Conservation (phyloP, 2,888 invertebrate genomes). For the Julus scandinavius region DNA sequence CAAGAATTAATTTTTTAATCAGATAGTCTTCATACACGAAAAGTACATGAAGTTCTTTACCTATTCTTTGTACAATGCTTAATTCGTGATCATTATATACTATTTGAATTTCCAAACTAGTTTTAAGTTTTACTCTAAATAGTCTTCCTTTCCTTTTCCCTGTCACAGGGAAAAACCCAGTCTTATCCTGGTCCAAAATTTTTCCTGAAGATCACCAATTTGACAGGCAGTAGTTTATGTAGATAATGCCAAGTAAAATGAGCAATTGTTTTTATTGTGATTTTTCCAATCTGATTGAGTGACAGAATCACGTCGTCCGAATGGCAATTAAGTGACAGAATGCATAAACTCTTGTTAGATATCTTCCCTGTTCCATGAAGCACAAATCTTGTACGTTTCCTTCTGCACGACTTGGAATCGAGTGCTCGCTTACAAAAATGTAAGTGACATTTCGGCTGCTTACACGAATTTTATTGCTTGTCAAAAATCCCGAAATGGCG, state of each 20-base stretch:
- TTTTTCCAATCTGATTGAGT: constrained; percentile 15
- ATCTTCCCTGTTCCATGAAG: background rate
- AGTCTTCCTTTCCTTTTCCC: too few relatives aligned
- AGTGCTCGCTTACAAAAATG: background rate
- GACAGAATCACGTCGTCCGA: background rate
- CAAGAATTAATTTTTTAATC: too few relatives aligned
- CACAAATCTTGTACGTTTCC: background rate
- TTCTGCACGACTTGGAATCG: background rate
- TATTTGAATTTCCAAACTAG: too few relatives aligned
- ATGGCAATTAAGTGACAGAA: background rate
- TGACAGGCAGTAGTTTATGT: background rate
- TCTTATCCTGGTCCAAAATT: background rate
- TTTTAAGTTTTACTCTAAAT: too few relatives aligned
- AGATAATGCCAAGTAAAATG: background rate
- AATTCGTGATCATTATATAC: too few relatives aligned
- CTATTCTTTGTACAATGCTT: too few relatives aligned
- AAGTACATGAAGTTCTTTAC: too few relatives aligned
- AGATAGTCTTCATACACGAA: too few relatives aligned
- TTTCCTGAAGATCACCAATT: background rate
- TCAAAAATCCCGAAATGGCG: constrained; percentile 17
- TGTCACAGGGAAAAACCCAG: too few relatives aligned
- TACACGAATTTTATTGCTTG: constrained; percentile 18
- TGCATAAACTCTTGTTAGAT: background rate
- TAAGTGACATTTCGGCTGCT: background rate
- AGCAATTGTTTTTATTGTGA: background rate